Conservation (phyloP, 2,888 invertebrate genomes). For the Tetropium fuscum region DNA sequence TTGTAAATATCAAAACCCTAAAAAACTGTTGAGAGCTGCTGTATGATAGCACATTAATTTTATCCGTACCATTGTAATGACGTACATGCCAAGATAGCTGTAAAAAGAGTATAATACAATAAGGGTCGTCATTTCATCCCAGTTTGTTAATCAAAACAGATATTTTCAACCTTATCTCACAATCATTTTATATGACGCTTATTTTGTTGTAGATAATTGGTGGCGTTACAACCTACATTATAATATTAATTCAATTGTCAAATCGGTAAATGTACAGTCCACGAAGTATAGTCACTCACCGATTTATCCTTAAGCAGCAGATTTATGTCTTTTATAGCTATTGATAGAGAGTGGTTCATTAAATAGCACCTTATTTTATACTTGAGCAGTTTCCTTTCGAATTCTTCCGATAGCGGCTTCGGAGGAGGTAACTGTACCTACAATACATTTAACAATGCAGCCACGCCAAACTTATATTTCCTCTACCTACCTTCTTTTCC, state of each 20-base stretch:
- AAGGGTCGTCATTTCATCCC: no score
- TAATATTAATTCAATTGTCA: conserved; percentile 57
- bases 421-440: conserved; percentile 50
- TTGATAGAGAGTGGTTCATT: conserved; percentile 68
- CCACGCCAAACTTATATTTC: no score
- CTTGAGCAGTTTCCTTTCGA: conserved; percentile 69
- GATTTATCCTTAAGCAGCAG: conserved; percentile 64
- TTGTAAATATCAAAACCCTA: no score
- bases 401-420: conserved; percentile 67
- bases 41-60: no score
- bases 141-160: no score
- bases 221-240: conserved; percentile 57
- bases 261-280: conserved; percentile 9
- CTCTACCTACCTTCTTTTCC: conserved; percentile 60
- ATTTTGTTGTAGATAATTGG: conserved; percentile 54
- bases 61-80: no score
- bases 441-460: no score
- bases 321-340: conserved; percentile 67
- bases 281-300: conserved; percentile 53
- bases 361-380: conserved; percentile 74
- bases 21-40: no score
- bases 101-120: no score
- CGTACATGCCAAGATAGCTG: no score
- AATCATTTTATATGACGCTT: background rate
- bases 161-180: background rate